Evolutionary conservation across 2,797 vertebrate genomes (phyloP).

Genomic region (Sebastes steindachneri): DNA sequence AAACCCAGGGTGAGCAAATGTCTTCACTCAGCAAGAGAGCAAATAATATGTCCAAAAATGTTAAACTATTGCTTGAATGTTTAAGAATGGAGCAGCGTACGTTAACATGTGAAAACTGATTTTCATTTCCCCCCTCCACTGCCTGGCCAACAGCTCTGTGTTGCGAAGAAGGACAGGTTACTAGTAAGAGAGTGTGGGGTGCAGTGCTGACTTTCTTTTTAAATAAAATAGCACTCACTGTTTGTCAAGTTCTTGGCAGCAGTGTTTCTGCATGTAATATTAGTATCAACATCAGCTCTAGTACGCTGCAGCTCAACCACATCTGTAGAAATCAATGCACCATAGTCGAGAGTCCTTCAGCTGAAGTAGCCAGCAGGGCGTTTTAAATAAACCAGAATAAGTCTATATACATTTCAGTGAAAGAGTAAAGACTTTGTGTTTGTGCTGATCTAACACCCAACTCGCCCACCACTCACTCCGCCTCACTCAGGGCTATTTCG

Average conservation of each 20-base stretch:
- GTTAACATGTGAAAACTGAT: not conserved
- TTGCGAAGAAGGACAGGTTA: conserved; percentile 83
- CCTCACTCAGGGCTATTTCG: conserved; percentile 98
- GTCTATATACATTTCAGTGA: conserved; percentile 13
- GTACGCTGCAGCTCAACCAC: conserved; percentile 5
- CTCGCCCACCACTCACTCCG: conserved; percentile 65
- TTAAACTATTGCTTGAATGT: not conserved
- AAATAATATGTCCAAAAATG: not conserved
- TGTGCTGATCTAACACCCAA: conserved; percentile 32
- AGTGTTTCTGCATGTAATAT: conserved; percentile 31
- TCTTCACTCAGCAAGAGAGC: not conserved
- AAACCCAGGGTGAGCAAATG: conserved; percentile 93
- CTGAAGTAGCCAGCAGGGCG: conserved; percentile 18
- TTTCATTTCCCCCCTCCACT: conserved; percentile 13
- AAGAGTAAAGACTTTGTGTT: conserved; percentile 34
- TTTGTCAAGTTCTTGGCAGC: conserved; percentile 2
- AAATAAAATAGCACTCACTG: not conserved
- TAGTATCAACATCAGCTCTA: conserved; percentile 12
- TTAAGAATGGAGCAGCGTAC: not conserved
- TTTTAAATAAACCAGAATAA: conserved; percentile 4
- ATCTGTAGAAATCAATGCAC: not conserved
- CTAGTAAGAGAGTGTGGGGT: conserved; percentile 82
- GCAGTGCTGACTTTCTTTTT: conserved; percentile 55
- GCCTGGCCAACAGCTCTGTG: conserved; percentile 75
- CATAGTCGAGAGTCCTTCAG: conserved; percentile 22